Evolutionary conservation across 1,140 invertebrate species (phyloP), one percentile per base, ranked within the genome.

Genomic region (Araneus ventricosus): DNA sequence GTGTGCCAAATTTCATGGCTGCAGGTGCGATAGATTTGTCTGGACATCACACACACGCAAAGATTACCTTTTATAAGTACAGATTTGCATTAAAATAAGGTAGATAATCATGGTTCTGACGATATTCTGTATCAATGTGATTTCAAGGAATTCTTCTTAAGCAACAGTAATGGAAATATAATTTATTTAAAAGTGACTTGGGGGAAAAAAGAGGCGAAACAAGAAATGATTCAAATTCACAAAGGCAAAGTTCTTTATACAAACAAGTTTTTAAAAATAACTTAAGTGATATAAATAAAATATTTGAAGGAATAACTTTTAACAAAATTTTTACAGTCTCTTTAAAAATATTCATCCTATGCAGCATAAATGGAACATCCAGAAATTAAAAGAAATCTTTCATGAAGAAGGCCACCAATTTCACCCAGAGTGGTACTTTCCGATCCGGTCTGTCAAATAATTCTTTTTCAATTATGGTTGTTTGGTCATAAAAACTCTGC

Each of bases 401-500:
- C 85, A 96, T 95, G 88, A 96, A 93, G 63, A 94, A 95, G 24
- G 96, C 95, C 10, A 96, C 95, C 34, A 95, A 93, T 80, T 95
- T 94, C 17, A 96, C 95, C 96, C 96, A 96, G 20, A 95, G 86
- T 3, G 96, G 96, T 14, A 96, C 95, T 88, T 94, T 89, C 92
- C 96, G 94, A 88, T 96, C 95, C 57, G 94, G 94, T 39, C 95
- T 93, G 37, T 95, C 89, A 93, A 96, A 96, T 27, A 96, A 96
- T 22, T 94, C 93, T 37, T 94, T 94, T 7, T 95, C 94, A 27
- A 96, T 95, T 20, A 90, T 79, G 4, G 96, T 95, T 0, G 96
- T 96, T 0, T 96, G 94, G 93, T 97, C 97, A 93, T 95, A 96
- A 24, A 99, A 95, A 34, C 96, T 95, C 80, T 97, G 95, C 95